These are phyloP conservation scores for Metridium senile DNA, from an alignment of 92 coral and sea anemone genomes.

Conservation along the genomic window DNA sequence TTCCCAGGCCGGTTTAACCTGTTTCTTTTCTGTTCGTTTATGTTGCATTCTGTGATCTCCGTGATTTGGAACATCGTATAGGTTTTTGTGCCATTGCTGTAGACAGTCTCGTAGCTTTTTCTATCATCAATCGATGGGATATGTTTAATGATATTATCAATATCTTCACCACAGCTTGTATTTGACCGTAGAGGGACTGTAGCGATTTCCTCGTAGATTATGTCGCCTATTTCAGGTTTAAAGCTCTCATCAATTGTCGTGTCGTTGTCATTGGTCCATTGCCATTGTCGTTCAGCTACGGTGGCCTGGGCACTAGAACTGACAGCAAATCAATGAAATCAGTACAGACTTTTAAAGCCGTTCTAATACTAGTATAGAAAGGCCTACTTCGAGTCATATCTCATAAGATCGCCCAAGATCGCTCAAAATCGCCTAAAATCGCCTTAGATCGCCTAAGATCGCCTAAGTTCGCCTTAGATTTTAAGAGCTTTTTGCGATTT, in stretches of 20 bases:
- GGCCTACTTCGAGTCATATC: too few relatives aligned
- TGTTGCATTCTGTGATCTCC: not conserved
- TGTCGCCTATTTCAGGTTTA: conserved; percentile 6
- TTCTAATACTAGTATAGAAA: too few relatives aligned
- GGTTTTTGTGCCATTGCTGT: conserved; percentile 18
- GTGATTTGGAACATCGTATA: conserved; percentile 9
- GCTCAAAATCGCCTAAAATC: too few relatives aligned
- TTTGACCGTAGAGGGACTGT: conserved; percentile 6
- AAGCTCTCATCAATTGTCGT: not conserved
- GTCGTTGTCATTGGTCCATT: conserved; percentile 12
- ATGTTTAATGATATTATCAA: conserved; percentile 24
- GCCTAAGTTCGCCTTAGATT: too few relatives aligned
- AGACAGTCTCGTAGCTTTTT: conserved; percentile 29
- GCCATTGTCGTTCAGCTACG: conserved; percentile 5
- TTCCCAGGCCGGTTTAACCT: not conserved
- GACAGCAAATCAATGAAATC: too few relatives aligned
- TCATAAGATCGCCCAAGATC: too few relatives aligned
- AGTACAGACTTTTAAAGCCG: too few relatives aligned
- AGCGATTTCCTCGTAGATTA: conserved; percentile 25
- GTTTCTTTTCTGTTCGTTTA: not conserved
- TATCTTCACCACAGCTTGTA: conserved; percentile 16
- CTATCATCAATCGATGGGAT: conserved; percentile 22
- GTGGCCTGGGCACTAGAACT: too few relatives aligned
- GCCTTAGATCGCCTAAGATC: too few relatives aligned
- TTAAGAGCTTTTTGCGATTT: too few relatives aligned